Base-by-base conservation (phyloP, 2,797 vertebrate genomes). In the Hybognathus amarus region DNA sequence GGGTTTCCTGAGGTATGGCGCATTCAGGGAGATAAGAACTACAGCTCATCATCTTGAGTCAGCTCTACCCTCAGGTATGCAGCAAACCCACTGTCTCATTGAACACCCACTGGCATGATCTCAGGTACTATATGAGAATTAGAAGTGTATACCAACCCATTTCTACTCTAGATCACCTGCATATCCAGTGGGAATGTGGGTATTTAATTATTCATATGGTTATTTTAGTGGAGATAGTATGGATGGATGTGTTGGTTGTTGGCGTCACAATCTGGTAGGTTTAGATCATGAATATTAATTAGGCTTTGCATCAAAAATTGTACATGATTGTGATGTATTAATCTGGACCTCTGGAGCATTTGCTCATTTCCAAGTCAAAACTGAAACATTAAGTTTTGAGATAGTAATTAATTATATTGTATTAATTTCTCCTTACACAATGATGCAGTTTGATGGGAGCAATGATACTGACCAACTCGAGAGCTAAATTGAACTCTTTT, bases 11-110 rank as follows among this genome's bases (percentile, higher is more conserved):
- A 80, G 84, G 79, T 18, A 73, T 85, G 66, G 76, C 33, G 69
- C 77, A 70, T 82, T 67, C 54, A 79, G 56, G 33, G 70, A 79
- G 81, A 87, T 78, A 80, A 82, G 70, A 85, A 85, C 83, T 77
- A 77, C 50, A 83, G 77, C 78, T 85, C 80, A 70, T 78, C 77
- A 78, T 83, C 68, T 17, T 63, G 30, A 70, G 82, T 80, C 74
- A 84, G 64, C 36, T 74, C 56, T 83, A 76, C 50, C 63, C 42
- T 30, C 24, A 67, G 42, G 54, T 50, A 80, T 50, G 36, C 54
- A 81, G 24, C 38, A 45, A 30, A 59, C 75, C 63, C 59, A 17
- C 10, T 59, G n/a, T 27, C 54, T 77, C 52, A 47, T 15, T n/a
- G 11, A n/a, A 33, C 22, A 47, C 54, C 67, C 52, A 40, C 45